Percentiles rank a stretch among this genome's conserved stretches.
phyloP scores from a whole-genome alignment of 2,888 invertebrate genomes.

The Reticulitermes lucifugus region DNA sequence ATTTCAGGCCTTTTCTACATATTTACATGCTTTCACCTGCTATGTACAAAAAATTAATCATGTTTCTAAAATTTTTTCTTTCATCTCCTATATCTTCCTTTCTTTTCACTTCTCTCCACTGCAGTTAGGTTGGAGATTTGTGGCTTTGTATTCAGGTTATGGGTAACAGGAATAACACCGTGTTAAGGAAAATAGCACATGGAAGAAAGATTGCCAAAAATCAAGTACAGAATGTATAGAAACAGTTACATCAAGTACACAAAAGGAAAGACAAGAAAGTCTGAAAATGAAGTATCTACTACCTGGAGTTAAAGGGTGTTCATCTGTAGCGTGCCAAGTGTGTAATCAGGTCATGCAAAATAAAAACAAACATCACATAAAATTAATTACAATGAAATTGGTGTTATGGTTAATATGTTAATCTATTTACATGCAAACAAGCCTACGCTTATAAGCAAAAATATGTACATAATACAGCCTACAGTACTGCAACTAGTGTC shows the following conservation, averaged over 20 bases:
- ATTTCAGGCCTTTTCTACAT: too few relatives aligned
- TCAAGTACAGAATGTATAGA: background rate
- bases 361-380: slow-evolving; percentile 41
- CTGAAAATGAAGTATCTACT: slow-evolving; percentile 35
- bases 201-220: background rate
- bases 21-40: too few relatives aligned
- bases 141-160: background rate
- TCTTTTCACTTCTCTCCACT: too few relatives aligned
- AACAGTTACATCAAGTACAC: background rate
- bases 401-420: background rate
- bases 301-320: slow-evolving; percentile 39
- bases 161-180: too few relatives aligned
- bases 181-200: background rate
- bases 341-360: slow-evolving; percentile 47
- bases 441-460: too few relatives aligned
- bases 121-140: too few relatives aligned
- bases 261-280: slow-evolving; percentile 5
- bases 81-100: too few relatives aligned
- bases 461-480: too few relatives aligned
- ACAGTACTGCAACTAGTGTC: too few relatives aligned
- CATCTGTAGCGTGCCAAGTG: slow-evolving; percentile 40
- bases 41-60: too few relatives aligned
- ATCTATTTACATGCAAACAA: background rate
- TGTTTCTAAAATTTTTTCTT: too few relatives aligned
- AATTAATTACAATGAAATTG: slow-evolving; percentile 27